Evolutionary conservation across 2,888 invertebrate species (phyloP), one percentile per base, ranked within the genome.

Genomic region (Xylocampa areola): DNA sequence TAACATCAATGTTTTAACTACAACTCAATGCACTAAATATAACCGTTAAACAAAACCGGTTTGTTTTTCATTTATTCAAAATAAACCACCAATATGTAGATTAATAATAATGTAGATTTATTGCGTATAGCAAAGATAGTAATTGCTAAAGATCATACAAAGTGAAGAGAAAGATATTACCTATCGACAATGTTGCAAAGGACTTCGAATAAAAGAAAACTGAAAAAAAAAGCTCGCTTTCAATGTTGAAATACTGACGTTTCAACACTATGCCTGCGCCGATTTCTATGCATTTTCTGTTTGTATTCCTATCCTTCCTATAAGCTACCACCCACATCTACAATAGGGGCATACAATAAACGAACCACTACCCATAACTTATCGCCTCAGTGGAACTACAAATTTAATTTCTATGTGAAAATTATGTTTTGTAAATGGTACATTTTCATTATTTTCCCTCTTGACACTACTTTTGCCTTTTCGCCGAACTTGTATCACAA

Each of bases 271-370:
- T 89, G n/a, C n/a, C n/a, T 86, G 71, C 67, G 84, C 82, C 74
- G 67, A 90, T 89, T 87, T 82, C 82, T 87, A 90, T 90, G 87
- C 90, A 83, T 83, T 81, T n/a, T 80, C 83, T 79, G 83, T 85
- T 84, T 85, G 84, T 85, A 85, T 86, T 76, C 76, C 76, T 78
- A 77, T 71, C 73, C 78, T 79, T 74, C 77, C 79, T 68, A 64
- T 57, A 68, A 61, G 43, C 69, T 70, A 30, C 57, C 68, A 60
- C 68, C 68, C 30, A 32, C 27, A 16, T 14, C 33, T 45, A 23
- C 48, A 43, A 19, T 40, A 6, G 39, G 53, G 43, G 30, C 35
- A 41, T 16, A 55, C 19, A 40, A 53, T 29, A 60, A 52, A 51
- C 41, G 51, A 53, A n/a, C n/a, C n/a, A n/a, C n/a, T n/a, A n/a